Evolutionary conservation across 35 echinoderm and acorn worm genomes (phyloP), one percentile per base, ranked within the genome.

Genomic region (Lytechinus pictus): DNA sequence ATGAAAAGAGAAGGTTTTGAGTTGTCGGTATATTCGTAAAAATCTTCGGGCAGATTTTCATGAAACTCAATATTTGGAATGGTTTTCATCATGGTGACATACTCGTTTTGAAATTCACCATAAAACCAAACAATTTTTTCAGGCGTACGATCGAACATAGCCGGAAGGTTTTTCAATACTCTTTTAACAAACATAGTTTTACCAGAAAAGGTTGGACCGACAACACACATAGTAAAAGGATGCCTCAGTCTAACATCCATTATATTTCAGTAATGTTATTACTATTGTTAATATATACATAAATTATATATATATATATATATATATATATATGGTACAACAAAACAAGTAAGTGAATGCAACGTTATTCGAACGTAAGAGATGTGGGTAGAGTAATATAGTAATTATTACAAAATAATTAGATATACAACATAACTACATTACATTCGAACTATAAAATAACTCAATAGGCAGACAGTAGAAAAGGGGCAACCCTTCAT

Each of bases 21-120:
- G 9, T 24, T 52, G 58, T 98, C 95, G 57, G 96, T 89, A 71
- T 86, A 86, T 27, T 95, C 93, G 54, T 92, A 55, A 27, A 95
- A 89, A 52, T 91, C 56, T 27, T 95, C 72, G 5, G 96, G 96
- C 91, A 98, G 16, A 51, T 92, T 95, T 79, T 98, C 91, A 16
- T 96, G 29, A 97, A 98, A 98, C 27, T 94, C 87, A 51, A 98
- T 95, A 16, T 13, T 55, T 28, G 97, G 89, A 92, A 94, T 21
- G 11, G 51, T 21, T 12, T 87, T 53, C 91, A 57, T 87, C 29
- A 97, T 87, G 89, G 96, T 57, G n/a, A 21, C 24, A 29, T 92
- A 98, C 86, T 52, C 53, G 16, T 88, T 66, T 92, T 97, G 97
- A 88, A 44, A 44, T 44, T 44, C 33, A 44, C 33, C 33, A 44